These are phyloP conservation scores for Tetramorium bicarinatum DNA, from an alignment of 2,888 invertebrate genomes.

Conservation along the genomic window DNA sequence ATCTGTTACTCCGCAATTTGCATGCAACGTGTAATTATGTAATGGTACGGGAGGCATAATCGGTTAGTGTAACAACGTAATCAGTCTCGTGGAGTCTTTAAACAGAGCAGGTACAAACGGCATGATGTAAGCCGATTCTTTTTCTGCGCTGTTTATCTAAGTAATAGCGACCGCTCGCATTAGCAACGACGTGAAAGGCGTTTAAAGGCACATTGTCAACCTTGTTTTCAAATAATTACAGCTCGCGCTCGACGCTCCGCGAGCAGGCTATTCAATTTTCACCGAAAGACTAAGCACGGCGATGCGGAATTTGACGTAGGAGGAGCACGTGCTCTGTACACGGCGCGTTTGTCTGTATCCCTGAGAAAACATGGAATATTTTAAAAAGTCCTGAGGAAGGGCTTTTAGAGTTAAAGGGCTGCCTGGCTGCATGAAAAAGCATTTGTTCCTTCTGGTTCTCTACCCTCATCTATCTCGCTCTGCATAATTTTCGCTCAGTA, in stretches of 20 bases:
- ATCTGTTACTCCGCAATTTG: not conserved
- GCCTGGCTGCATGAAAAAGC: not conserved
- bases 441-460: not conserved
- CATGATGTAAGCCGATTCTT: slow-evolving; percentile 25
- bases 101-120: not conserved
- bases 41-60: not conserved
- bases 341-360: not conserved
- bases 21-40: not conserved
- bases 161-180: not conserved
- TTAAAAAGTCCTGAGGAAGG: not conserved
- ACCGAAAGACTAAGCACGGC: not conserved
- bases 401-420: not conserved
- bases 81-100: slow-evolving; percentile 16
- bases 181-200: slow-evolving; percentile 3
- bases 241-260: slow-evolving; percentile 9
- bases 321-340: not conserved
- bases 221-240: slow-evolving; percentile 32
- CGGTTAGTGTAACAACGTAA: not conserved
- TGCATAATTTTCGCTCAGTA: not conserved
- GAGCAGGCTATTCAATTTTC: slow-evolving; percentile 17
- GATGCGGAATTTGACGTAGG: not conserved
- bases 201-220: slow-evolving; percentile 18
- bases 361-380: not conserved
- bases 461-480: not conserved
- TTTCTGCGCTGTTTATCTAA: slow-evolving; percentile 26